Conservation (phyloP, 1,140 invertebrate genomes). For the Drosophila takahashii region DNA sequence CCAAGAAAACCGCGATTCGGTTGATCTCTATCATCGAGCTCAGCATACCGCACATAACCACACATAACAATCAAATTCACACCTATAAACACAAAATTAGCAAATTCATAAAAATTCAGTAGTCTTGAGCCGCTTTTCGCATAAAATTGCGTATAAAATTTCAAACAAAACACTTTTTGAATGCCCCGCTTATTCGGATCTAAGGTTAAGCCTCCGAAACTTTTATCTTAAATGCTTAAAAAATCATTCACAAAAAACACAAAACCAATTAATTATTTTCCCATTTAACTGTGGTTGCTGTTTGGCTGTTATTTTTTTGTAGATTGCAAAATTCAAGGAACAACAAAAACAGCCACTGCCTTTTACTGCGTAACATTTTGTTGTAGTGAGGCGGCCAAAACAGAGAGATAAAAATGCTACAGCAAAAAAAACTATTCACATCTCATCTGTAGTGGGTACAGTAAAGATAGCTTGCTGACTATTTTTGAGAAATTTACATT, state of each 20-base stretch:
- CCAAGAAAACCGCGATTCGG: not conserved
- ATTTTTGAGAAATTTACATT: no score
- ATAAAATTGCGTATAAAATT: conserved; percentile 13
- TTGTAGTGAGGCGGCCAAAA: conserved; percentile 46
- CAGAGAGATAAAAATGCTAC: conserved; percentile 17
- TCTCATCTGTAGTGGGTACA: conserved; percentile 22
- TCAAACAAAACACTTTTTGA: conserved; percentile 29
- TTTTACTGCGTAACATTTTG: conserved; percentile 54
- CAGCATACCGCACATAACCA: not conserved
- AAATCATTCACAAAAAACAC: conserved; percentile 40
- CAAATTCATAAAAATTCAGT: conserved; percentile 23
- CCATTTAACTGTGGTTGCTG: conserved; percentile 47
- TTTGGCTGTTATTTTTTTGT: conserved; percentile 22
- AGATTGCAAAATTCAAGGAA: conserved; percentile 55
- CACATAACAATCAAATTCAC: conserved; percentile 12
- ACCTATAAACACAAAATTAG: conserved; percentile 15
- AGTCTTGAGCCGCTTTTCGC: conserved; percentile 16
- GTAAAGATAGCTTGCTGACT: not conserved
- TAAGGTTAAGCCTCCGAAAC: conserved; percentile 46
- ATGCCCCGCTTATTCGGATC: conserved; percentile 15
- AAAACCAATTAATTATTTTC: conserved; percentile 72
- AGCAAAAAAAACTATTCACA: conserved; percentile 34
- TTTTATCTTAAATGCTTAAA: conserved; percentile 33
- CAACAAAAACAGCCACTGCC: conserved; percentile 28
- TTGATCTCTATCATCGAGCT: not conserved